Conservation (phyloP, 2,888 invertebrate species). For the Mesochorus sp. region DNA sequence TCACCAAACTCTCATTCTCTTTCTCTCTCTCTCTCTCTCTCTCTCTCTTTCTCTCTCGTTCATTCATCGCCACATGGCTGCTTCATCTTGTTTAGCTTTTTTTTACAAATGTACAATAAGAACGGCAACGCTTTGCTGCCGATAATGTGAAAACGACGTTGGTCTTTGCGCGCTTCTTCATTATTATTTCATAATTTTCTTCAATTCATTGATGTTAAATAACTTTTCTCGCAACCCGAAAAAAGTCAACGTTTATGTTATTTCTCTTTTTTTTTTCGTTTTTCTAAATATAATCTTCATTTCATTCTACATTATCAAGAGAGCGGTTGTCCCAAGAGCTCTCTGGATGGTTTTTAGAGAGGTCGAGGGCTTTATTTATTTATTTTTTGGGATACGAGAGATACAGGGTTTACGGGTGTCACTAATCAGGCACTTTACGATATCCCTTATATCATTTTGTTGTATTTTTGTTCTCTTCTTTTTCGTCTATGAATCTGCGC, state of each 20-base stretch:
- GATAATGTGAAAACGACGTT: constrained; percentile 52
- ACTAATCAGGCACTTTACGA: constrained; percentile 81
- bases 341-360: background rate
- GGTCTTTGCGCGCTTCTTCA: constrained; percentile 6
- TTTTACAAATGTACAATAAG: constrained; percentile 67
- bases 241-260: too few species aligned
- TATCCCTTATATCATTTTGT: constrained; percentile 73
- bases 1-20: constrained; percentile 15
- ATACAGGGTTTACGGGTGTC: constrained; percentile 72
- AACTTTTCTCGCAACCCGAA: too few species aligned
- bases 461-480: constrained; percentile 53
- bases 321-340: background rate
- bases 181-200: background rate
- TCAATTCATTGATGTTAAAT: too few species aligned
- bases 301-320: background rate
- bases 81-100: constrained; percentile 36
- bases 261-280: too few species aligned
- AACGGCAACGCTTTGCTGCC: constrained; percentile 44
- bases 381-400: constrained; percentile 43
- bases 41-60: constrained; percentile 28
- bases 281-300: too few species aligned
- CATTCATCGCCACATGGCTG: constrained; percentile 25
- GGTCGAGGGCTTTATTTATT: background rate
- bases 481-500: constrained; percentile 44
- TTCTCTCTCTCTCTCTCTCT: constrained; percentile 18